Base-by-base conservation (phyloP, 1,140 invertebrate species). In the Argopecten irradians region DNA sequence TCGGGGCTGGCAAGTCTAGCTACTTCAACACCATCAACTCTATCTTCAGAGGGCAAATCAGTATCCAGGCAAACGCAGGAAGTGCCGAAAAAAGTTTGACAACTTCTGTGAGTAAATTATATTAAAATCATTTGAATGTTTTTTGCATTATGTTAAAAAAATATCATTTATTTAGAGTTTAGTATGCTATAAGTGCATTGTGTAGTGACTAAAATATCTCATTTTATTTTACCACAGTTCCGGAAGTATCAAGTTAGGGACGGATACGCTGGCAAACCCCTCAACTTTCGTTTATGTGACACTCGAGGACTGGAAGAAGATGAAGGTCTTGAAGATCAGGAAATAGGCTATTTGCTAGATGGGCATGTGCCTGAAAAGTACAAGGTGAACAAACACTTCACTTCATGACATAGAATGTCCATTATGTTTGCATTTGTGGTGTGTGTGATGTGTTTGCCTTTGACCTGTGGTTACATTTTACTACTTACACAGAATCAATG, bases 1-100 rank as follows among this genome's bases (percentile, higher is more conserved):
- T 92, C 28, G 90, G 90, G 0, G 85, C 91, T 7, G 91, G 91
- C n/a, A 92, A 92, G 41, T 91, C 91, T 16, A 92, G 91, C 85
- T 90, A 85, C 82, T 89, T 90, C 35, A 92, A 92, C 86, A 91
- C 89, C 0, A 84, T 92, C 35, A 89, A 89, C 55, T 92, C 91
- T 19, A 43, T 92, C n/a, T 92, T 91, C 35, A 32, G 82, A 0
- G 87, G 84, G 16, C 86, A 86, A 32, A 43, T 92, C 22, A 43
- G 88, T 5, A 88, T 85, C 39, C 84, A 87, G 34, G 90, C 88
- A 28, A 71, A 87, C 34, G 85, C 86, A 14, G 90, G 87, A 22
- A 88, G 91, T 86, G 84, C 86, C n/a, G 87, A 89, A 14, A 84
- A 84, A 2, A 91, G 90, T 84, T 82, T 89, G 5, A 92, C 91